phyloP scores from a whole-genome alignment of 1,140 invertebrate genomes.

The Aethina tumida region DNA sequence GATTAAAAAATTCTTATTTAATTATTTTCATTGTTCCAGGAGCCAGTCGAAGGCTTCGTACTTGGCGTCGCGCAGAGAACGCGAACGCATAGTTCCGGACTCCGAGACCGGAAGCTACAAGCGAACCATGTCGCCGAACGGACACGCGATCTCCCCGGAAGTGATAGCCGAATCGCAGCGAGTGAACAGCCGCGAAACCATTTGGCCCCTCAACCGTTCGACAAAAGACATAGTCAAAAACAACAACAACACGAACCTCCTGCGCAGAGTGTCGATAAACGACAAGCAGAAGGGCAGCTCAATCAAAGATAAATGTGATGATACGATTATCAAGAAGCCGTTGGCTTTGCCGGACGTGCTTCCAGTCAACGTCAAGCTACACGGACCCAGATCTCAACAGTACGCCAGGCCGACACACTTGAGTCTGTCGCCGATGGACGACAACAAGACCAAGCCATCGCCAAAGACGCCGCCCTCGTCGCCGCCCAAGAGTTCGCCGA shows the following conservation, averaged over 20 bases:
- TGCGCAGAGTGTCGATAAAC: conserved; percentile 31
- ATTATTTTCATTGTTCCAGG: conserved; percentile 45
- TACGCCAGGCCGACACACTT: conserved; percentile 22
- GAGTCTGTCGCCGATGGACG: conserved; percentile 15
- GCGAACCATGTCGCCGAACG: conserved; percentile 61
- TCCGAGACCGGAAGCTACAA: conserved; percentile 68
- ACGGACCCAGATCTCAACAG: conserved; percentile 26
- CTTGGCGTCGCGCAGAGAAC: conserved; percentile 55
- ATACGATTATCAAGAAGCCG: conserved; percentile 23
- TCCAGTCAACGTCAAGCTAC: conserved; percentile 40
- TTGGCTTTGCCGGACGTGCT: conserved; percentile 40
- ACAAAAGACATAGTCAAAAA: conserved; percentile 23
- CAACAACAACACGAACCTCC: conserved; percentile 32
- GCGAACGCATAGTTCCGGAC: conserved; percentile 47
- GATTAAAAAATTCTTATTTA: conserved; percentile 8
- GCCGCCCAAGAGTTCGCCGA: conserved; percentile 26
- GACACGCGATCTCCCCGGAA: conserved; percentile 31
- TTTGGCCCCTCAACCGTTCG: conserved; percentile 29
- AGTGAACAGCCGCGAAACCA: conserved; percentile 36
- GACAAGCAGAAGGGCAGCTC: conserved; percentile 21
- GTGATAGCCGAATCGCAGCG: conserved; percentile 17
- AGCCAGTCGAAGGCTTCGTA: conserved; percentile 73
- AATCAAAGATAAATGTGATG: conserved; percentile 29
- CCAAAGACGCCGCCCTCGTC: conserved; percentile 22
- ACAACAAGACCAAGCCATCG: conserved; percentile 16